A percentile compares a stretch with the other conserved stretches of the same genome.
Conservation (phyloP, 2,888 invertebrate species). For the Serrognathus titanus region DNA sequence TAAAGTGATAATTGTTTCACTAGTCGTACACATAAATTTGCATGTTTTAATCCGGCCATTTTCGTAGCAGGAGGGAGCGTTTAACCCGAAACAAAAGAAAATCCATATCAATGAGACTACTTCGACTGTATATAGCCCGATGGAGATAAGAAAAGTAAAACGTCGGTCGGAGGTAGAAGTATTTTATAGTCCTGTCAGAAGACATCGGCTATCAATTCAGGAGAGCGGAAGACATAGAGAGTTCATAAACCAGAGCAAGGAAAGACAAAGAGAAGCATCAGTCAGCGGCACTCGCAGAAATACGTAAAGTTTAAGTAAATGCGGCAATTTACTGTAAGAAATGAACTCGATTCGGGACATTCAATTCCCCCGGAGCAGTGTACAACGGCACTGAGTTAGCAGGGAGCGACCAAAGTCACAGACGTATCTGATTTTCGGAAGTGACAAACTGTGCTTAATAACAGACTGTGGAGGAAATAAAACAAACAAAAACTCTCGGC, state of each 20-base stretch:
- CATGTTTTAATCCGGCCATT: no score
- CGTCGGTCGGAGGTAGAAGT: slow-evolving; percentile 20
- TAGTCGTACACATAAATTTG: no score
- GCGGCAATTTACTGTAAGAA: slow-evolving; percentile 38
- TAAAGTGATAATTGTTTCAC: no score
- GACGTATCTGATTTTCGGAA: slow-evolving; percentile 21
- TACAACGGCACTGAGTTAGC: background rate
- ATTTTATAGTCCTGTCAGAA: slow-evolving; percentile 33
- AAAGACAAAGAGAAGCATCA: slow-evolving; percentile 39
- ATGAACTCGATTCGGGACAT: slow-evolving; percentile 34
- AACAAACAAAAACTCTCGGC: background rate
- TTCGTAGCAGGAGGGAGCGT: no score
- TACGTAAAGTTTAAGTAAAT: slow-evolving; percentile 39
- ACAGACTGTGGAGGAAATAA: background rate
- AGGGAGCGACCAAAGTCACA: slow-evolving; percentile 15
- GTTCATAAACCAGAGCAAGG: slow-evolving; percentile 33
- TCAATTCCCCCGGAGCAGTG: slow-evolving; percentile 25
- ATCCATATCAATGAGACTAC: no score
- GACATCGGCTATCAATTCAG: slow-evolving; percentile 39
- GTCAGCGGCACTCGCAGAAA: slow-evolving; percentile 35
- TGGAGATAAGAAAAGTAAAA: slow-evolving; percentile 27
- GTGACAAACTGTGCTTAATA: slow-evolving; percentile 12
- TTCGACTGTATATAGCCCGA: background rate
- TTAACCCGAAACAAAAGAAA: no score
- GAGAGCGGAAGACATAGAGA: slow-evolving; percentile 35